Evolutionary conservation across 2,888 invertebrate genomes (phyloP).

Genomic region (Odontocolon sp.): DNA sequence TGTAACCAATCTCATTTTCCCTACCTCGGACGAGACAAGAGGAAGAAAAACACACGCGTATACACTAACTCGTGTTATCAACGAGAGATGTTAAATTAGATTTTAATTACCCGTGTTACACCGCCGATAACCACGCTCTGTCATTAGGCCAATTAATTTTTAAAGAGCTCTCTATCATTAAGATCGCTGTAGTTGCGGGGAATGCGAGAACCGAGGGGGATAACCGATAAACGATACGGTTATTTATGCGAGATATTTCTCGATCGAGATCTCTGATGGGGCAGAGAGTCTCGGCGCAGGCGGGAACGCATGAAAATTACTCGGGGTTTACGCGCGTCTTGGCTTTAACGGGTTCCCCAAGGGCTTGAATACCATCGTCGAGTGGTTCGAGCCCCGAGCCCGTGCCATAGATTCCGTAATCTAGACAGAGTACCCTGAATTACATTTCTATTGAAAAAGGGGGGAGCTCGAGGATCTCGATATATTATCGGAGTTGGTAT

Average conservation of each 20-base stretch:
- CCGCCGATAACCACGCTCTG: conserved; percentile 63
- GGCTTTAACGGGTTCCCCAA: conserved; percentile 7
- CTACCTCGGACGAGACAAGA: background rate
- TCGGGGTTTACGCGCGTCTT: conserved; percentile 3
- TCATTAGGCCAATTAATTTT: conserved; percentile 68
- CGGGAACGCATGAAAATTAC: conserved; percentile 46
- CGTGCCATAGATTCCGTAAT: conserved; percentile 68
- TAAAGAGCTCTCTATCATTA: conserved; percentile 53
- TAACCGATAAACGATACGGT: conserved; percentile 45
- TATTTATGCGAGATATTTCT: conserved; percentile 24
- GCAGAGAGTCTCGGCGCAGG: background rate
- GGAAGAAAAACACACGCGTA: background rate
- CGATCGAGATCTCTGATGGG: conserved; percentile 18
- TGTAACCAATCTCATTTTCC: conserved; percentile 40
- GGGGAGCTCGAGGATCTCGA: conserved; percentile 37
- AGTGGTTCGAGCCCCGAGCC: background rate
- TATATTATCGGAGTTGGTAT: conserved; percentile 14
- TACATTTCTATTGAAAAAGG: conserved; percentile 67
- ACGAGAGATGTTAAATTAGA: conserved; percentile 15
- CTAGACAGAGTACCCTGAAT: conserved; percentile 68
- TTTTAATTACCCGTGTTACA: conserved; percentile 27
- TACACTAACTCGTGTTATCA: background rate
- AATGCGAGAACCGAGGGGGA: conserved; percentile 5
- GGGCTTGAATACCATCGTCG: background rate
- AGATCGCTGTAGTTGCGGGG: conserved; percentile 22